Evolutionary conservation across 2,797 vertebrate genomes (phyloP).

Genomic region (Phalloptychus januarius): DNA sequence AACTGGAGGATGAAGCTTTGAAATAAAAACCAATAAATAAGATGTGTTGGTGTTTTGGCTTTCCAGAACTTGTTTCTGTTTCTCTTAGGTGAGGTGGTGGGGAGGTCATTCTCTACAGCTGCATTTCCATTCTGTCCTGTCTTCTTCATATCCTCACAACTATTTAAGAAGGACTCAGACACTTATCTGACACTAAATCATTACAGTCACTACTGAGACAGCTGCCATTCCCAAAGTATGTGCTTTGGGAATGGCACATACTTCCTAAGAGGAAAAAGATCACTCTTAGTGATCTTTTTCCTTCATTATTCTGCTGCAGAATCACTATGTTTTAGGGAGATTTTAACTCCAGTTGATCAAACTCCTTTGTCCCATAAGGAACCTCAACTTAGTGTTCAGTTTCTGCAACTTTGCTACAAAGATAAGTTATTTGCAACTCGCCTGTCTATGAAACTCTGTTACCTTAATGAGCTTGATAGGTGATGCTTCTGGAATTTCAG

Average conservation of each 20-base stretch:
- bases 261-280: too few relatives aligned
- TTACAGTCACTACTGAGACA: neutral
- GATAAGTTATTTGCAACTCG: neutral
- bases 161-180: neutral
- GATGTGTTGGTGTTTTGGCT: too few relatives aligned
- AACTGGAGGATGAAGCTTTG: neutral
- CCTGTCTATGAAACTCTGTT: too few relatives aligned
- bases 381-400: neutral
- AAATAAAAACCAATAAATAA: too few relatives aligned
- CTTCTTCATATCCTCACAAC: neutral
- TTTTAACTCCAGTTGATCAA: neutral
- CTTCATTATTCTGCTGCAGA: neutral
- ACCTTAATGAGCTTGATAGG: too few relatives aligned
- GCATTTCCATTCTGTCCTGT: neutral
- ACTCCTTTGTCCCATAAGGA: neutral
- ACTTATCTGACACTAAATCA: neutral
- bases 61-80: neutral
- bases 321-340: neutral
- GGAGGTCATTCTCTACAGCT: neutral
- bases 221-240: neutral
- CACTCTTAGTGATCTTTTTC: neutral
- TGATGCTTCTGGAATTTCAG: too few relatives aligned
- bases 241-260: too few relatives aligned
- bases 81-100: neutral
- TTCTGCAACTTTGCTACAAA: neutral